A percentile compares a stretch with the other conserved stretches of the same genome.
Evolutionary conservation across 2,797 vertebrate species (phyloP).

Genomic region (Takifugu ocellatus): DNA sequence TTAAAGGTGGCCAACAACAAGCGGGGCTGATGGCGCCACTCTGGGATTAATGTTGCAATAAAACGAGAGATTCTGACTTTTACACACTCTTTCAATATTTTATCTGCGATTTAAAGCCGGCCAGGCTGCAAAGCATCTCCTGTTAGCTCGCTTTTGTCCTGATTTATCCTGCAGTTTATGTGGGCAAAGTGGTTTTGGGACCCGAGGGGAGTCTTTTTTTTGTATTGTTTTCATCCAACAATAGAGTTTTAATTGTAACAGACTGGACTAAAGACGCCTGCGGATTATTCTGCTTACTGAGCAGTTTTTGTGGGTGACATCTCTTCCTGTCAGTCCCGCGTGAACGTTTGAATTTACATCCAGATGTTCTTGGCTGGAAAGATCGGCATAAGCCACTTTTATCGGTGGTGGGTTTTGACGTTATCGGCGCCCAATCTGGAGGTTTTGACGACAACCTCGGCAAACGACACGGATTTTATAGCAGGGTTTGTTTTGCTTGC

Average conservation of each 20-base stretch:
- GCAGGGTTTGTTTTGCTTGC: neutral
- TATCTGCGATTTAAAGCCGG: slow-evolving; percentile 28
- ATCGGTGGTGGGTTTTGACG: slow-evolving; percentile 10
- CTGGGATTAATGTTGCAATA: slow-evolving; percentile 48
- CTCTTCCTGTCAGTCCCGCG: neutral
- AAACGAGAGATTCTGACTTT: slow-evolving; percentile 40
- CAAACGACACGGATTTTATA: slow-evolving; percentile 1
- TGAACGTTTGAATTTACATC: slow-evolving; percentile 6
- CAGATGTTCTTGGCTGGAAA: slow-evolving; percentile 8
- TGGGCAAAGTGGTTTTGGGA: neutral
- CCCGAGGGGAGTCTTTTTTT: no score
- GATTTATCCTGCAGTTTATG: slow-evolving; percentile 18
- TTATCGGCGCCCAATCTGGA: neutral
- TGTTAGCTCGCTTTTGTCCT: slow-evolving; percentile 13
- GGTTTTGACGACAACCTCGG: slow-evolving; percentile 4
- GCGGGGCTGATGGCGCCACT: slow-evolving; percentile 22
- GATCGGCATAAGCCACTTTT: slow-evolving; percentile 12
- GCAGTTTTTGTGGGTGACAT: neutral
- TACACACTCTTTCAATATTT: slow-evolving; percentile 33
- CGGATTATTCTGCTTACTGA: no score
- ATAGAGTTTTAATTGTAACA: no score
- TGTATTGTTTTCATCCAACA: no score
- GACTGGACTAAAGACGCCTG: no score
- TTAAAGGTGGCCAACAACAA: slow-evolving; percentile 31
- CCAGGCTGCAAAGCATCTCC: slow-evolving; percentile 20